Conservation (phyloP, 92 coral and sea anemone genomes). For the Palythoa caribaeorum region DNA sequence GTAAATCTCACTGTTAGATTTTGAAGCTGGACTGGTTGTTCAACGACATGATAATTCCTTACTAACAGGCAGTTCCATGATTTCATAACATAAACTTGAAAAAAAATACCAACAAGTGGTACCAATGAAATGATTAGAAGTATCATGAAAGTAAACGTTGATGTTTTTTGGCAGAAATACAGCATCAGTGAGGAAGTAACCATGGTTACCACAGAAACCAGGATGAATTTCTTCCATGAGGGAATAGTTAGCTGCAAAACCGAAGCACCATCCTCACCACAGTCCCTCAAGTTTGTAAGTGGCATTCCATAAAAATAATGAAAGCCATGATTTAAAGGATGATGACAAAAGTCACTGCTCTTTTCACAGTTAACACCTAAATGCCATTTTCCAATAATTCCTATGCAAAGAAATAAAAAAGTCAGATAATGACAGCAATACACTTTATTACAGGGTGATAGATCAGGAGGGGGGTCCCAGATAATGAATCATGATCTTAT, state of each 20-base stretch:
- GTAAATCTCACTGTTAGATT: slow-evolving; percentile 92
- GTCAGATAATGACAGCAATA: too few relatives aligned
- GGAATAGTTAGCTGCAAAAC: slow-evolving; percentile 51
- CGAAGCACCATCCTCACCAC: slow-evolving; percentile 53
- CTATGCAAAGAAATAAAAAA: slow-evolving; percentile 21
- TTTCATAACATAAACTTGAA: neutral
- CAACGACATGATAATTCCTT: slow-evolving; percentile 79
- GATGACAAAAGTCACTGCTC: slow-evolving; percentile 66
- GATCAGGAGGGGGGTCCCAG: too few relatives aligned
- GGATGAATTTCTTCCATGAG: slow-evolving; percentile 22
- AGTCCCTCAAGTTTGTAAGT: slow-evolving; percentile 64
- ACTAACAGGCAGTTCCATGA: slow-evolving; percentile 60
- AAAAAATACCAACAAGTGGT: neutral
- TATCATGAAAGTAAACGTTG: neutral
- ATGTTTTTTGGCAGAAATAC: slow-evolving; percentile 10
- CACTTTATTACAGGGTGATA: too few relatives aligned
- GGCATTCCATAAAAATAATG: slow-evolving; percentile 84
- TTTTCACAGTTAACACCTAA: slow-evolving; percentile 74
- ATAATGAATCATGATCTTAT: too few relatives aligned
- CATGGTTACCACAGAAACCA: slow-evolving; percentile 45
- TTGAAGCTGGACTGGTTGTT: slow-evolving; percentile 79
- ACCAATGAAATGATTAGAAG: neutral
- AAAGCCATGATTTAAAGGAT: slow-evolving; percentile 84
- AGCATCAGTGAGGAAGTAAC: slow-evolving; percentile 10
- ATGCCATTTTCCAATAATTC: slow-evolving; percentile 90